phyloP scores from a whole-genome alignment of 2,797 vertebrate species.

The Phataginus tetradactyla region DNA sequence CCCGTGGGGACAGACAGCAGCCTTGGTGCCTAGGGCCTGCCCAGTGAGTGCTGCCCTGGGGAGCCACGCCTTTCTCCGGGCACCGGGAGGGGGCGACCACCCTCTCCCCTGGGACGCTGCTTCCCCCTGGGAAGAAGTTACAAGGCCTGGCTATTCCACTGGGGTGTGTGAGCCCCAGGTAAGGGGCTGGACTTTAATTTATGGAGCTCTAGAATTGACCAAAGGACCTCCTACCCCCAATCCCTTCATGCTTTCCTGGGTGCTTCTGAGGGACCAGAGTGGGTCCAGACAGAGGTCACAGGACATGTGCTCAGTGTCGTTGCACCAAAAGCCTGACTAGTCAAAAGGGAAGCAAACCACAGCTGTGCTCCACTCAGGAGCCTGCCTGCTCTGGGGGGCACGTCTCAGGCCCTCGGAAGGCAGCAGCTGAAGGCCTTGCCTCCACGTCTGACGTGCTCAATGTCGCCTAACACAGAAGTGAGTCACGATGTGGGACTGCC shows the following conservation, averaged over 20 bases:
- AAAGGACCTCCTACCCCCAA: background rate
- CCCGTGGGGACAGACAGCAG: background rate
- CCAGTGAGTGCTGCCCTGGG: background rate
- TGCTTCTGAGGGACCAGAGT: background rate
- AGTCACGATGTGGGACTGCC: background rate
- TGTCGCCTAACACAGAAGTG: too few species aligned
- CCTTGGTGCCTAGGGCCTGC: rapidly evolving
- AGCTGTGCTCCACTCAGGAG: rapidly evolving
- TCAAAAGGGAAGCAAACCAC: background rate
- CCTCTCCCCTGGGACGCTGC: background rate
- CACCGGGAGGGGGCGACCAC: too few species aligned
- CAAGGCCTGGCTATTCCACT: background rate
- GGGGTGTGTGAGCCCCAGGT: background rate
- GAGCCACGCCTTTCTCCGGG: background rate
- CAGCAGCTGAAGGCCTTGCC: background rate
- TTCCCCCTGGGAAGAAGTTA: background rate
- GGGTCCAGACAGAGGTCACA: too few species aligned
- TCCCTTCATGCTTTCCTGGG: background rate
- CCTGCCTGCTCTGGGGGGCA: background rate
- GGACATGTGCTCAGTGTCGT: background rate
- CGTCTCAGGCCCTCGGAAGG: background rate
- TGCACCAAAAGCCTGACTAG: background rate
- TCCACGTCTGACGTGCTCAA: background rate
- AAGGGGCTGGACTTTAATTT: background rate
- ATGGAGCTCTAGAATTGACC: background rate